A percentile compares a stretch with the other conserved stretches of the same genome.
Evolutionary conservation across 2,797 vertebrate species (phyloP).

Genomic region (Microctenopoma steveboyesi): DNA sequence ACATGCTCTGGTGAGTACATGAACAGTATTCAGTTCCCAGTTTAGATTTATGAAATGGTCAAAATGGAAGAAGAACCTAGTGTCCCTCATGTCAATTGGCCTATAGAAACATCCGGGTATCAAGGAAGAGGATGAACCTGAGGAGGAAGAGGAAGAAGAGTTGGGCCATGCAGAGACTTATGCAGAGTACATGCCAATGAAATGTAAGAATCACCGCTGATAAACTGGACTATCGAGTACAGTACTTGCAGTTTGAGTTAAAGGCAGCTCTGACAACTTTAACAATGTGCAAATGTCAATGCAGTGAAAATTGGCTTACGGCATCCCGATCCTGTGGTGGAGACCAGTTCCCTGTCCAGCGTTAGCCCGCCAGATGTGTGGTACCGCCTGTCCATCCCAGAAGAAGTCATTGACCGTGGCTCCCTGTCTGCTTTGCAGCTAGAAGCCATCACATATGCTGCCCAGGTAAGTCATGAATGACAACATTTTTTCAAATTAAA

Average conservation of each 20-base stretch:
- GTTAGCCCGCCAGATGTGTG: slow-evolving; percentile 97
- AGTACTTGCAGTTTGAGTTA: too few species aligned
- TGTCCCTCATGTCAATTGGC: slow-evolving; percentile 6
- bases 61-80: background rate
- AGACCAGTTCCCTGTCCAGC: slow-evolving; percentile 97
- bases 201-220: slow-evolving; percentile 82
- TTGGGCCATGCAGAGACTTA: slow-evolving; percentile 98
- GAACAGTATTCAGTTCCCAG: too few species aligned
- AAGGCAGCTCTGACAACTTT: too few species aligned
- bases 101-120: slow-evolving; percentile 89
- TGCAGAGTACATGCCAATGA: slow-evolving; percentile 99
- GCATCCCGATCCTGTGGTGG: slow-evolving; percentile 95
- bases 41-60: background rate
- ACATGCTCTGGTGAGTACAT: slow-evolving; percentile 88
- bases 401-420: slow-evolving; percentile 93
- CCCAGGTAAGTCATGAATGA: slow-evolving; percentile 86
- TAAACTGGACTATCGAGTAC: too few species aligned
- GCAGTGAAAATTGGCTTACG: slow-evolving; percentile 95
- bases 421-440: slow-evolving; percentile 97
- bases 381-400: slow-evolving; percentile 95
- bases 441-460: slow-evolving; percentile 96
- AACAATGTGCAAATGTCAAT: too few species aligned
- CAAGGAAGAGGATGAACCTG: slow-evolving; percentile 95
- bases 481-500: too few species aligned
- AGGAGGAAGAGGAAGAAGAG: slow-evolving; percentile 98